These are phyloP conservation scores for Eudasyphora cyanicolor DNA, from an alignment of 2,888 invertebrate genomes.

Conservation along the genomic window DNA sequence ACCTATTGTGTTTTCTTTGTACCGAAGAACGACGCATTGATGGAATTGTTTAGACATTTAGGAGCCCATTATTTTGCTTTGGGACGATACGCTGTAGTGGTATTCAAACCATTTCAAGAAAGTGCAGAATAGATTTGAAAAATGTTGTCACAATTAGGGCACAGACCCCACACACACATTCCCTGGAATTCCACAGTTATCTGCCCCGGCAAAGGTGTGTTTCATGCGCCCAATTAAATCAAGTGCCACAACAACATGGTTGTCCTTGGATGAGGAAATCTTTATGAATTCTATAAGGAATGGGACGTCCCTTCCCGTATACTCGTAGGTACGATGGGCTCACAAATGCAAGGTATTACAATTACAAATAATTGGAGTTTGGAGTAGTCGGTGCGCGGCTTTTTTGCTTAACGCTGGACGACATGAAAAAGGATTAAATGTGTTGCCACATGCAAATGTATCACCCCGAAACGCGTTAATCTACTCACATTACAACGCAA, in stretches of 20 bases:
- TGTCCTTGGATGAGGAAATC: too few relatives aligned
- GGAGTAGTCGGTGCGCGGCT: not conserved
- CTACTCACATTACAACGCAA: slow-evolving; percentile 70
- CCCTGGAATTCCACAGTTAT: slow-evolving; percentile 4
- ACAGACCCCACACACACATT: slow-evolving; percentile 33
- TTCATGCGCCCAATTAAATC: not conserved
- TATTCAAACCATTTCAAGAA: not conserved
- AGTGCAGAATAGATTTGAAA: not conserved
- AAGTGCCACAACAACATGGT: too few relatives aligned
- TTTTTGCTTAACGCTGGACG: slow-evolving; percentile 33
- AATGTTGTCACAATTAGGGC: slow-evolving; percentile 14
- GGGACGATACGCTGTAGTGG: not conserved
- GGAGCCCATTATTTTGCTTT: slow-evolving; percentile 33
- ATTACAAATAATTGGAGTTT: slow-evolving; percentile 20
- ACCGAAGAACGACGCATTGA: slow-evolving; percentile 31
- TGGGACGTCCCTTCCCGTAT: too few relatives aligned
- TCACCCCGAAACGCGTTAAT: slow-evolving; percentile 66
- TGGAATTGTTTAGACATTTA: slow-evolving; percentile 42
- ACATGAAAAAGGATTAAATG: slow-evolving; percentile 67
- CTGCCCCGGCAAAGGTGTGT: not conserved
- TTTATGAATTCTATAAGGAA: too few relatives aligned
- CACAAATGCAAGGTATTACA: slow-evolving; percentile 9
- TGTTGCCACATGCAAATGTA: slow-evolving; percentile 68
- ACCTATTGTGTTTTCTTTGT: not conserved
- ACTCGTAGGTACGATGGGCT: too few relatives aligned